Conservation (phyloP, 2,797 vertebrate species). For the Spinibarbus caldwelli region DNA sequence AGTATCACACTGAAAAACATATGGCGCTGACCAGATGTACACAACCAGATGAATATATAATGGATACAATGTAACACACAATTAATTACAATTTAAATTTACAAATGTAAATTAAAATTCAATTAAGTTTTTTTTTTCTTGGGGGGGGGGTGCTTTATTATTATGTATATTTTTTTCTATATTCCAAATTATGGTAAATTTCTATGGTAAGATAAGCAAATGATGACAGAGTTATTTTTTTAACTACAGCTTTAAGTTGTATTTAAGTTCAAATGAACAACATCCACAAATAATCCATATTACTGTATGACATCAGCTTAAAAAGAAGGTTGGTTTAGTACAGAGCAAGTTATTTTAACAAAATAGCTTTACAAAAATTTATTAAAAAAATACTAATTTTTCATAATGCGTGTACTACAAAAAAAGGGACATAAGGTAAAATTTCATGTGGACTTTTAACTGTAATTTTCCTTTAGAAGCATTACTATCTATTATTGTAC, state of each 20-base stretch:
- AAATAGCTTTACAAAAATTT: background rate
- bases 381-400: no score
- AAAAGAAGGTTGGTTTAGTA: background rate
- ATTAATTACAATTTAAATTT: background rate
- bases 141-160: no score
- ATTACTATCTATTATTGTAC: background rate
- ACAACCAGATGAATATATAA: background rate
- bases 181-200: background rate
- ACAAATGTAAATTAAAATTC: no score
- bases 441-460: background rate
- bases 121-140: no score
- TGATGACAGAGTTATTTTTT: background rate
- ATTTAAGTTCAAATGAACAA: background rate
- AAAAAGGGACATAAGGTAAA: background rate
- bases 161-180: background rate
- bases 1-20: conserved; percentile 1
- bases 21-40: conserved; percentile 22
- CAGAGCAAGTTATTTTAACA: background rate
- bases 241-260: background rate
- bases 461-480: background rate
- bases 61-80: background rate
- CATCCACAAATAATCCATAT: background rate
- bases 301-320: background rate
- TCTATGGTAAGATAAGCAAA: background rate
- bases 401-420: background rate